These are phyloP conservation scores for Leptobrachium leishanense DNA, from an alignment of 2,113 vertebrate species.

Conservation along the genomic window DNA sequence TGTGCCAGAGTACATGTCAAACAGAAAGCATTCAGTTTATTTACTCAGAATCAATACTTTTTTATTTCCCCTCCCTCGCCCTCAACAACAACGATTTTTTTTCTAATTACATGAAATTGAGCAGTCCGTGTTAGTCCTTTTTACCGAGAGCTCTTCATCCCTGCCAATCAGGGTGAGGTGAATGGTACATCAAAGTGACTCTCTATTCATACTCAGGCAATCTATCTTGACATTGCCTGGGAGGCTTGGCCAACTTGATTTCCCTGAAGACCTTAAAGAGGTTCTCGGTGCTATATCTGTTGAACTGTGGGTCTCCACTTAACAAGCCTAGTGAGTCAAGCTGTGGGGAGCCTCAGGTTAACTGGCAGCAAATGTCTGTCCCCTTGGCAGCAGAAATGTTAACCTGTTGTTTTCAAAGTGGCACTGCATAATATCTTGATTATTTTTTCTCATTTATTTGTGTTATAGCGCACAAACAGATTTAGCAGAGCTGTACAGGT, in stretches of 20 bases:
- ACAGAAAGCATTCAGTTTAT: constrained; percentile 28
- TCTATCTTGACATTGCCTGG: constrained; percentile 23
- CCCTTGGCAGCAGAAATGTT: not conserved
- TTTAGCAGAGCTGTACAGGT: not conserved
- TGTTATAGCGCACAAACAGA: too few relatives aligned
- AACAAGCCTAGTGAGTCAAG: constrained; percentile 22
- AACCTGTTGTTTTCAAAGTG: not conserved
- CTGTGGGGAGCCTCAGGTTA: constrained; percentile 4
- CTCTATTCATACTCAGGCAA: constrained; percentile 6
- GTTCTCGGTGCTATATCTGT: constrained; percentile 25
- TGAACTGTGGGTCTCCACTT: constrained; percentile 18
- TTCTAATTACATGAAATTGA: constrained; percentile 37
- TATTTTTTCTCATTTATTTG: not conserved
- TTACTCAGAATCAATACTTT: constrained; percentile 35
- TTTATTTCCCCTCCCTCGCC: constrained; percentile 29
- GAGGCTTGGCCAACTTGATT: constrained; percentile 43
- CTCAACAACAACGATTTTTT: constrained; percentile 37
- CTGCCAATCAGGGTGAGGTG: constrained; percentile 19
- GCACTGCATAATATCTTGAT: not conserved
- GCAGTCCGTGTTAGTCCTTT: constrained; percentile 18
- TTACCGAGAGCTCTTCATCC: constrained; percentile 25
- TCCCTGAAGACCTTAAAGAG: constrained; percentile 26
- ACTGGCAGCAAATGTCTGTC: constrained; percentile 1
- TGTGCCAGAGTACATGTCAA: constrained; percentile 8
- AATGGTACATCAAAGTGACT: constrained; percentile 37